A percentile compares a stretch with the other conserved stretches of the same genome.
phyloP scores from a whole-genome alignment of 2,888 invertebrate species.

The Drosophila aldrichi region DNA sequence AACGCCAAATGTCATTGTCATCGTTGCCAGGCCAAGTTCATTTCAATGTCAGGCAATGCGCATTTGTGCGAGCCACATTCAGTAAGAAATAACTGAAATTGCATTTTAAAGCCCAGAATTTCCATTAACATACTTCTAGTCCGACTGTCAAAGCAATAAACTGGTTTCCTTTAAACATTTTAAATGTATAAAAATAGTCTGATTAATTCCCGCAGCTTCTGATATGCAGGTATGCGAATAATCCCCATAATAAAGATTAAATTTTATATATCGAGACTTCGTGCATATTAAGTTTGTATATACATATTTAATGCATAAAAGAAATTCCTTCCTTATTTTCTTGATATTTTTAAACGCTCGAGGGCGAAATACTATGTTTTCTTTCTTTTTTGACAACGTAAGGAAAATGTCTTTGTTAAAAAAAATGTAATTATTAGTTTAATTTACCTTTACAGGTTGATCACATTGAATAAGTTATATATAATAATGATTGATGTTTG shows the following conservation, averaged over 20 bases:
- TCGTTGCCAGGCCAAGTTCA: slow-evolving; percentile 57
- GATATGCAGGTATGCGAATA: slow-evolving; percentile 11
- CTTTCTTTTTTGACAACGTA: background rate
- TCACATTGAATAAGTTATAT: background rate
- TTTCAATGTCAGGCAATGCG: slow-evolving; percentile 67
- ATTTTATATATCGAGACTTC: slow-evolving; percentile 14
- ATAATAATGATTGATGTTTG: background rate
- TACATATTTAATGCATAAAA: slow-evolving; percentile 4
- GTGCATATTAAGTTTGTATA: slow-evolving; percentile 36
- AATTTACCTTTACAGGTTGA: background rate
- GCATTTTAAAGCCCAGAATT: slow-evolving; percentile 8
- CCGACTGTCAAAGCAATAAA: slow-evolving; percentile 6
- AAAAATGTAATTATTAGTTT: too few relatives aligned
- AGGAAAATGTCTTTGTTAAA: background rate
- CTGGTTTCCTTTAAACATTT: slow-evolving; percentile 20
- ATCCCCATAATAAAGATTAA: slow-evolving; percentile 22
- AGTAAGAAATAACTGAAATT: slow-evolving; percentile 8
- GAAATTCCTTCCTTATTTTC: slow-evolving; percentile 22
- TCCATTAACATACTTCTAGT: slow-evolving; percentile 10
- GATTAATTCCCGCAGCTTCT: slow-evolving; percentile 9
- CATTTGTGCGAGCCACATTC: background rate
- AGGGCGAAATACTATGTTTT: slow-evolving; percentile 18
- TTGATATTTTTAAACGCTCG: slow-evolving; percentile 21
- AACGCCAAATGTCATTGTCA: slow-evolving; percentile 30
- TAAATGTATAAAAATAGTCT: background rate